Evolutionary conservation across 2,113 vertebrate species (phyloP).

Genomic region (Arenaria interpres): DNA sequence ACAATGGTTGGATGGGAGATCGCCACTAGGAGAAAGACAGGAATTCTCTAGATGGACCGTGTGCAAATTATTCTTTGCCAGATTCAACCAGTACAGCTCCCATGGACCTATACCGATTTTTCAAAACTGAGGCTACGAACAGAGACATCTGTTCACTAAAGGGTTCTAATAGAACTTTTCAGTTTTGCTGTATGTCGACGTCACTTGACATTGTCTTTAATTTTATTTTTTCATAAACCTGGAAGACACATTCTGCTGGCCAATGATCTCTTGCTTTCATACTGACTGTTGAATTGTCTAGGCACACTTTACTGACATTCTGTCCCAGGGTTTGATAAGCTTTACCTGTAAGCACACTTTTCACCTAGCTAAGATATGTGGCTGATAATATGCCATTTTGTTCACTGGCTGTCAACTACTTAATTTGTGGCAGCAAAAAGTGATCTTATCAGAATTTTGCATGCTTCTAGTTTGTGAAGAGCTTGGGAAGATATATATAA

Average conservation of each 20-base stretch:
- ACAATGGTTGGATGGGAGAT: neutral
- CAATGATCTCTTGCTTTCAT: neutral
- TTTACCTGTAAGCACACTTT: constrained; percentile 36
- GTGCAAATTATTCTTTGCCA: neutral
- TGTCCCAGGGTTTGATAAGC: neutral
- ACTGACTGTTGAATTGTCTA: neutral
- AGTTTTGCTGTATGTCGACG: neutral
- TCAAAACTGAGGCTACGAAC: neutral
- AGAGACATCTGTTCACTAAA: neutral
- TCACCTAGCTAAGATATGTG: neutral
- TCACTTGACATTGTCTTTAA: neutral
- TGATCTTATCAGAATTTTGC: neutral
- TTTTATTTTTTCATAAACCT: constrained; percentile 16
- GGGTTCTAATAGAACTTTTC: neutral
- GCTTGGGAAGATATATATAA: neutral
- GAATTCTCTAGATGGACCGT: neutral
- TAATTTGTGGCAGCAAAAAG: neutral
- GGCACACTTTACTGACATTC: neutral
- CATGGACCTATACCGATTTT: neutral
- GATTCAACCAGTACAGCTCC: neutral
- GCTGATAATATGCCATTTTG: neutral
- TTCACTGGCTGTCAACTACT: neutral
- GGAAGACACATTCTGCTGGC: neutral
- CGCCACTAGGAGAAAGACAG: neutral
- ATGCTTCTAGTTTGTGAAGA: neutral